Percentiles rank a stretch among this genome's conserved stretches.
These are phyloP conservation scores for Oscheius sp. DNA, from an alignment of 1,140 invertebrate genomes.

Conservation along the genomic window DNA sequence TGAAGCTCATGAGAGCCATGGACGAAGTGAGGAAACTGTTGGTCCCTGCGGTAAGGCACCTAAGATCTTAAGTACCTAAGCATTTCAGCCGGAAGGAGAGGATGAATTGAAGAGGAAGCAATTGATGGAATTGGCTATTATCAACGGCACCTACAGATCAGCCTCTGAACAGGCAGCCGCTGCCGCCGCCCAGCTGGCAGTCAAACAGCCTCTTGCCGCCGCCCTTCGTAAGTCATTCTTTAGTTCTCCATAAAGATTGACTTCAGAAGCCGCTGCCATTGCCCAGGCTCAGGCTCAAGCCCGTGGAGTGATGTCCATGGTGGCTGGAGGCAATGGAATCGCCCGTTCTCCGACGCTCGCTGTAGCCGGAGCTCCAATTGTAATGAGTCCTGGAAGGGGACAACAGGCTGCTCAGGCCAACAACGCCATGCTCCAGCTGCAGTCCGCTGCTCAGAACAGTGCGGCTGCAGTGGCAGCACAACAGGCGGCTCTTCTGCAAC, in stretches of 20 bases:
- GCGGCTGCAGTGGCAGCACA: conserved; percentile 5
- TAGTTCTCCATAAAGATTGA: not conserved
- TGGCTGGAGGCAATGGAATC: not conserved
- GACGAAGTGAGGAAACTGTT: conserved; percentile 97
- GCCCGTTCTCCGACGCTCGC: conserved; percentile 24
- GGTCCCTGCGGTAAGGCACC: conserved; percentile 64
- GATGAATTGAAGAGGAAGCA: conserved; percentile 99
- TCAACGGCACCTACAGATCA: conserved; percentile 90
- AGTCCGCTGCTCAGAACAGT: conserved; percentile 19
- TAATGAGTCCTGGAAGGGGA: conserved; percentile 37
- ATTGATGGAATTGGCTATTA: conserved; percentile 98
- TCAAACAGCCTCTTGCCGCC: conserved; percentile 35
- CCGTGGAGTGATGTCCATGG: conserved; percentile 1
- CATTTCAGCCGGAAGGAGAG: conserved; percentile 90
- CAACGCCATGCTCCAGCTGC: conserved; percentile 16
- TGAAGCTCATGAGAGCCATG: conserved; percentile 89
- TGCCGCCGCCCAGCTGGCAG: conserved; percentile 35
- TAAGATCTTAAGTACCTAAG: not conserved
- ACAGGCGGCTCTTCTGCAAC: conserved; percentile 37
- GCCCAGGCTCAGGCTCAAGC: conserved; percentile 18
- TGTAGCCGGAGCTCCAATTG: conserved; percentile 40
- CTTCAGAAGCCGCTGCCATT: conserved; percentile 24
- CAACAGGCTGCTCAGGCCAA: conserved; percentile 18
- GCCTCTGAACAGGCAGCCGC: conserved; percentile 17
- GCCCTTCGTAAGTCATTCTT: conserved; percentile 25